Evolutionary conservation across 2,113 vertebrate species (phyloP).

Genomic region (Spheniscus mendiculus): DNA sequence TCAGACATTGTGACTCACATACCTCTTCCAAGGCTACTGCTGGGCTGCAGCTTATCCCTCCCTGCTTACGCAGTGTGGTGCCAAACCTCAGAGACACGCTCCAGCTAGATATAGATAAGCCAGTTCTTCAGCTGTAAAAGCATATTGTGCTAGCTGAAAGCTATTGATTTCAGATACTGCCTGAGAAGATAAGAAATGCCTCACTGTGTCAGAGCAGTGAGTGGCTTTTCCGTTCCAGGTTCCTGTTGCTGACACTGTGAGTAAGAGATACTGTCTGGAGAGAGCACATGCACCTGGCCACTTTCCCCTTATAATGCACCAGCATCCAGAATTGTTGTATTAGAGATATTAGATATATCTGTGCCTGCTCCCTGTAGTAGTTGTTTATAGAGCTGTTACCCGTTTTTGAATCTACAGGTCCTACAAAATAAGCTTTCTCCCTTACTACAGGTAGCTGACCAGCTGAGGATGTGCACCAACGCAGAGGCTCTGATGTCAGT

Average conservation of each 20-base stretch:
- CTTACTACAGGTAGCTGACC: background rate
- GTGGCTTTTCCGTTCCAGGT: background rate
- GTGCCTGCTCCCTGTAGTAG: background rate
- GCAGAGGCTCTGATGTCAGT: background rate
- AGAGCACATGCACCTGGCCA: background rate
- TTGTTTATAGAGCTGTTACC: background rate
- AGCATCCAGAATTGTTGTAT: background rate
- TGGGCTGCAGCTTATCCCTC: constrained; percentile 23
- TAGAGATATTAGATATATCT: background rate
- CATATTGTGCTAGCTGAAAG: background rate
- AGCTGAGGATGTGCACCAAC: background rate
- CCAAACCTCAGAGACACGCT: background rate
- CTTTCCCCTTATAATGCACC: background rate
- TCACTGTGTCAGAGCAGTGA: background rate
- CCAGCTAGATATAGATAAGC: background rate
- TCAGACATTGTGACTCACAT: constrained; percentile 28
- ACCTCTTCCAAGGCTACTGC: constrained; percentile 1
- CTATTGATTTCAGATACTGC: constrained; percentile 1
- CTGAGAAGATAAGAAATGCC: background rate
- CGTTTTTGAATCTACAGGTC: background rate
- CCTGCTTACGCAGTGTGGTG: background rate
- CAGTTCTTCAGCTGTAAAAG: background rate
- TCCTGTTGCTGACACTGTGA: background rate
- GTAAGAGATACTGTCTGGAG: background rate
- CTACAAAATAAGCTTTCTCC: background rate